These are phyloP conservation scores for Drosophila grimshawi DNA, from an alignment of 1,140 invertebrate genomes.

Conservation along the genomic window DNA sequence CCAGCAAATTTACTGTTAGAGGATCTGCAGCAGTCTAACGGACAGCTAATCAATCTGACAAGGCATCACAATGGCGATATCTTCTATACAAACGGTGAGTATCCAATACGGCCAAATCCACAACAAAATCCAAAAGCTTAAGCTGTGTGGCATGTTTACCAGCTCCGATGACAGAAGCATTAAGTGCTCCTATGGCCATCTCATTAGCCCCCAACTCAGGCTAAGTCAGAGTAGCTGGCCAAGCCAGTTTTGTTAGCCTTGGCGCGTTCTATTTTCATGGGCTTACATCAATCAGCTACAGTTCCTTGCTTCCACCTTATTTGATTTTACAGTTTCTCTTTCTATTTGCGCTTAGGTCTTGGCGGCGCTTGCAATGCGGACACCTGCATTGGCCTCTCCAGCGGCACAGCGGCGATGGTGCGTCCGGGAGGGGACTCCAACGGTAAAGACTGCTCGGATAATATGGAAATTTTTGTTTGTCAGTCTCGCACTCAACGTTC, in stretches of 20 bases:
- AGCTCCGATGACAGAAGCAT: constrained; percentile 72
- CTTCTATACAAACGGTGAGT: constrained; percentile 86
- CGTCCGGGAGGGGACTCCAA: constrained; percentile 51
- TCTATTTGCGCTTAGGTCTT: constrained; percentile 33
- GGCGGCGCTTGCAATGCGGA: constrained; percentile 84
- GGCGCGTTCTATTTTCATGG: constrained; percentile 61
- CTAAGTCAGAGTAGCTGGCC: background rate
- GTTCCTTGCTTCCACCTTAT: constrained; percentile 20
- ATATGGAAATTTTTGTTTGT: constrained; percentile 60
- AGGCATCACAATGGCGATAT: constrained; percentile 87
- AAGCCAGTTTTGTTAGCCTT: constrained; percentile 10
- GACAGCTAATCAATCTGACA: constrained; percentile 84
- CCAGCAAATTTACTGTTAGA: constrained; percentile 80
- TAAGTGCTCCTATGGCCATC: constrained; percentile 54
- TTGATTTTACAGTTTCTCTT: constrained; percentile 27
- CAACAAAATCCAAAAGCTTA: background rate
- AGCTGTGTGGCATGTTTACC: constrained; percentile 46
- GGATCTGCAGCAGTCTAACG: constrained; percentile 70
- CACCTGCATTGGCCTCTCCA: constrained; percentile 86
- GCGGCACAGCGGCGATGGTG: constrained; percentile 85
- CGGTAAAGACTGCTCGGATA: constrained; percentile 62
- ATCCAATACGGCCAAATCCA: constrained; percentile 22
- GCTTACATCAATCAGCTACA: constrained; percentile 67
- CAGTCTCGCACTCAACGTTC: constrained; percentile 16
- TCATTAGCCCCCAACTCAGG: constrained; percentile 52